A percentile compares a stretch with the other conserved stretches of the same genome.
Conservation (phyloP, 1,140 invertebrate genomes). For the Neodiprion lecontei region DNA sequence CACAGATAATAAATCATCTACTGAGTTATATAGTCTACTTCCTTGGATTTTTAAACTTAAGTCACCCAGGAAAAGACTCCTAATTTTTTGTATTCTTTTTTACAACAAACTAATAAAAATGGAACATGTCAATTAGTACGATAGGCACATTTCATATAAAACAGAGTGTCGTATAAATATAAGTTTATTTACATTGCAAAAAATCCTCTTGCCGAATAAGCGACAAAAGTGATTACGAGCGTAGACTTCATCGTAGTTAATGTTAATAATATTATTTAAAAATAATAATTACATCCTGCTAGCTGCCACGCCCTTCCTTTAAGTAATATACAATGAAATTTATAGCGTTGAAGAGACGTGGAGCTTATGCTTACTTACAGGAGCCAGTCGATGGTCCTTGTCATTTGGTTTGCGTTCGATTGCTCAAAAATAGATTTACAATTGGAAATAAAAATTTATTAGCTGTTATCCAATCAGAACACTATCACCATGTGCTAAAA, state of each 20-base stretch:
- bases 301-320: slow-evolving; percentile 37
- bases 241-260: slow-evolving; percentile 49
- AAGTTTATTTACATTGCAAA: slow-evolving; percentile 63
- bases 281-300: slow-evolving; percentile 56
- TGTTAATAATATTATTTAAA: slow-evolving; percentile 46
- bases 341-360: not conserved
- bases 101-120: no score
- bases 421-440: no score
- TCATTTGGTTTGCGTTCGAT: not conserved
- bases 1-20: no score
- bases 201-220: slow-evolving; percentile 49
- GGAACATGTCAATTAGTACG: no score
- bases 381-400: not conserved
- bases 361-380: not conserved
- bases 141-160: no score
- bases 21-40: no score
- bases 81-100: no score
- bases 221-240: slow-evolving; percentile 46
- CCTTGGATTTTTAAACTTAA: no score
- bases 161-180: slow-evolving; percentile 51
- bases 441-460: no score
- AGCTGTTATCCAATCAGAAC: no score
- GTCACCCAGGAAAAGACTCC: no score
- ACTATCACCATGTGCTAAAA: no score
- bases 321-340: slow-evolving; percentile 28